Conservation (phyloP, 2,113 vertebrate genomes). For the Peromyscus californicus region DNA sequence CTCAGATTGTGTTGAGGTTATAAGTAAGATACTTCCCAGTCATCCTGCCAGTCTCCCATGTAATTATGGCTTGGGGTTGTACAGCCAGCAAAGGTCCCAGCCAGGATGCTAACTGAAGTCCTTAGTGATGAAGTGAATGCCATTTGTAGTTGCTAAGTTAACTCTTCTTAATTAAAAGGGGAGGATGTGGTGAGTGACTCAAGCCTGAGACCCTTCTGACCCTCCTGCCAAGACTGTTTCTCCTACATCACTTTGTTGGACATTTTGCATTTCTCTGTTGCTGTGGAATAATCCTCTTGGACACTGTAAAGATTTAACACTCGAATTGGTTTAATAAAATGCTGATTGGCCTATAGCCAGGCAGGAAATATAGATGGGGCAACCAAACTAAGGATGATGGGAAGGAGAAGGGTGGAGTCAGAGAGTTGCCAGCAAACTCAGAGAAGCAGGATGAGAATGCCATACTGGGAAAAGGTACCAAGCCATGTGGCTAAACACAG, state of each 20-base stretch:
- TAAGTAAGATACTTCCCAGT: slow-evolving; percentile 4
- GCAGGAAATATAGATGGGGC: too few species aligned
- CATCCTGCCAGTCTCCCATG: not conserved
- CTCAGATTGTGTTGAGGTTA: not conserved
- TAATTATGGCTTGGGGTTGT: slow-evolving; percentile 30
- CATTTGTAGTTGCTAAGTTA: not conserved
- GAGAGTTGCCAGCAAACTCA: too few species aligned
- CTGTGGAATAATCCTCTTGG: too few species aligned
- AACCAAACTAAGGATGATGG: too few species aligned
- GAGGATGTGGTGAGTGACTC: not conserved
- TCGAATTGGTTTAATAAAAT: too few species aligned
- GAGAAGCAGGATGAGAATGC: too few species aligned
- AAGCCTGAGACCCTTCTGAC: not conserved
- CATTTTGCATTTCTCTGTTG: not conserved
- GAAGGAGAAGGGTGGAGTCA: too few species aligned
- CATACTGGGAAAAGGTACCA: too few species aligned
- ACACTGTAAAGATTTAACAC: too few species aligned
- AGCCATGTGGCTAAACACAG: too few species aligned
- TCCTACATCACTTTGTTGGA: not conserved
- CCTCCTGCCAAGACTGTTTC: not conserved
- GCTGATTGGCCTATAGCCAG: too few species aligned
- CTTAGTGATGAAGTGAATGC: not conserved
- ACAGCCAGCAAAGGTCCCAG: not conserved
- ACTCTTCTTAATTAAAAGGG: not conserved
- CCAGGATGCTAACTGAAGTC: not conserved